Conservation (phyloP, 2,797 vertebrate species). For the Emys orbicularis region DNA sequence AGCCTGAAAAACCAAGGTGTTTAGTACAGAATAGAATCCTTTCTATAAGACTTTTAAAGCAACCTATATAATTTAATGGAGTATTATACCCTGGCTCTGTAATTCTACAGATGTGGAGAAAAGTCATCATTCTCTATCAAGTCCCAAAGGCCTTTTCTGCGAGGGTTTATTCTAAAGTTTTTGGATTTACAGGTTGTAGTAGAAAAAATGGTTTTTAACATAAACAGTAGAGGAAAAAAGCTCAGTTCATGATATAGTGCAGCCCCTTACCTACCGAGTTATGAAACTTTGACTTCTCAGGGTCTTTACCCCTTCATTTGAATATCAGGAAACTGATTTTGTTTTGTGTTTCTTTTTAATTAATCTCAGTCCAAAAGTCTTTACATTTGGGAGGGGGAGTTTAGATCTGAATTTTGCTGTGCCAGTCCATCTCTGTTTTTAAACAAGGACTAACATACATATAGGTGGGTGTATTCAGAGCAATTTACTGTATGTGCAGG, state of each 20-base stretch:
- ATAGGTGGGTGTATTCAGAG: neutral
- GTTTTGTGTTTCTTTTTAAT: neutral
- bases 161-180: neutral
- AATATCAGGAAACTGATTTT: neutral
- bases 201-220: neutral
- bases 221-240: neutral
- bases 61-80: neutral
- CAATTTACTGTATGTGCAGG: neutral
- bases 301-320: neutral
- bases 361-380: slow-evolving; percentile 12
- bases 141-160: neutral
- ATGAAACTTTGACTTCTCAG: neutral
- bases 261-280: neutral
- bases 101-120: neutral
- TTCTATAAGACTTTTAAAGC: neutral
- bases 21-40: neutral
- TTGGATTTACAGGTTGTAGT: neutral
- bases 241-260: neutral
- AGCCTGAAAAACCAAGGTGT: neutral
- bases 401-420: slow-evolving; percentile 24
- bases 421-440: neutral
- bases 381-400: neutral
- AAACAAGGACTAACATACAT: neutral
- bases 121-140: neutral
- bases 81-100: neutral